Evolutionary conservation across 2,113 vertebrate genomes (phyloP).

Genomic region (Deroptyus accipitrinus): DNA sequence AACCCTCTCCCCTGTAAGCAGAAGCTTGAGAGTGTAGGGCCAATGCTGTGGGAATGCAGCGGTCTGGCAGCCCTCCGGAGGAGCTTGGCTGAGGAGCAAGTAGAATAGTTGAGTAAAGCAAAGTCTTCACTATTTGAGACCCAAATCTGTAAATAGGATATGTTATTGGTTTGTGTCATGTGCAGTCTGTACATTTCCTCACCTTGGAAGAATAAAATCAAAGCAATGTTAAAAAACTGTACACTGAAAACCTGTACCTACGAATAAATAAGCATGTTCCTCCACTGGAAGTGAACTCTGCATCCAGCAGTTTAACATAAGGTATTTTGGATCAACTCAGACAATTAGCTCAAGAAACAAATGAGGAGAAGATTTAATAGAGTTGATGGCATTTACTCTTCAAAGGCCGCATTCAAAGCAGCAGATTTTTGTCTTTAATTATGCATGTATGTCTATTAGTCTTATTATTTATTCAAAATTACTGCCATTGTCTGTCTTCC

Average conservation of each 20-base stretch:
- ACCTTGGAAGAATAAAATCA: background rate
- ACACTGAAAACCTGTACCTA: background rate
- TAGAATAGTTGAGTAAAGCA: background rate
- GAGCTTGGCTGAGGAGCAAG: background rate
- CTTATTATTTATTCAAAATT: background rate
- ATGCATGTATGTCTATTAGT: background rate
- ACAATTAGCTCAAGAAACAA: background rate
- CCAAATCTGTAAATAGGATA: background rate
- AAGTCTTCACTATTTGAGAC: background rate
- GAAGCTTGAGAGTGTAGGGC: background rate
- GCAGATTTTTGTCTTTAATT: background rate
- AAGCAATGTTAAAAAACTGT: background rate
- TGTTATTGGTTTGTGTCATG: background rate
- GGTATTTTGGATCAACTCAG: background rate
- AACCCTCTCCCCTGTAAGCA: accelerated
- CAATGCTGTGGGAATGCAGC: accelerated
- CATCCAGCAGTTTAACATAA: background rate
- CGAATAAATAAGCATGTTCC: background rate
- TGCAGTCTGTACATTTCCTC: background rate
- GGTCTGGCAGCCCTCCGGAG: background rate
- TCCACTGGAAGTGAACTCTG: background rate
- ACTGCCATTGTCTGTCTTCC: background rate
- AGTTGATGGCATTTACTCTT: background rate
- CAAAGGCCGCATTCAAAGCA: background rate
- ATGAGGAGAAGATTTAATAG: background rate